These are phyloP conservation scores for Andricus curvator DNA, from an alignment of 2,888 invertebrate genomes.

Conservation along the genomic window DNA sequence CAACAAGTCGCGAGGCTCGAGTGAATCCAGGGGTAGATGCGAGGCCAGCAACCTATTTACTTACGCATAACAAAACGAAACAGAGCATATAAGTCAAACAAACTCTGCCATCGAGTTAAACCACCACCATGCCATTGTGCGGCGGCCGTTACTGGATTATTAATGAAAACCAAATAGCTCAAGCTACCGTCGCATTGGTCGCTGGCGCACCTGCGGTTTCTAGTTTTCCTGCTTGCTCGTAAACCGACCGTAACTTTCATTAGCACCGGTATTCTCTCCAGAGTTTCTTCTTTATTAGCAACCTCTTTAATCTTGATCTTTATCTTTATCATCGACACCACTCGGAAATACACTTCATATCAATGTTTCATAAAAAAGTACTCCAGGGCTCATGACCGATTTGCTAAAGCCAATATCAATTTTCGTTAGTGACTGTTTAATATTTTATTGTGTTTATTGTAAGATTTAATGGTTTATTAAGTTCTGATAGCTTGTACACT, in stretches of 20 bases:
- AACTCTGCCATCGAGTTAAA: constrained; percentile 54
- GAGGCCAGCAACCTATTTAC: constrained; percentile 56
- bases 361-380: not conserved
- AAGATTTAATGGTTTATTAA: too few relatives aligned
- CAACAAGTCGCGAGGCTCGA: constrained; percentile 59
- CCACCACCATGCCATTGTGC: constrained; percentile 55
- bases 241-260: constrained; percentile 24
- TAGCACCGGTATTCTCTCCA: not conserved
- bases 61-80: constrained; percentile 56
- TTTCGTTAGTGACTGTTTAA: too few relatives aligned
- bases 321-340: not conserved
- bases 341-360: not conserved
- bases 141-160: constrained; percentile 63
- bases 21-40: constrained; percentile 37
- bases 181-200: constrained; percentile 28
- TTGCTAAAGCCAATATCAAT: too few relatives aligned
- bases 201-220: constrained; percentile 34
- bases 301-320: not conserved
- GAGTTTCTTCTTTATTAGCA: constrained; percentile 1
- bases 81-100: constrained; percentile 64
- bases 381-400: too few relatives aligned
- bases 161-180: constrained; percentile 70
- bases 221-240: constrained; percentile 32
- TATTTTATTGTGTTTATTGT: too few relatives aligned
- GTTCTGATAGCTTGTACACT: too few relatives aligned